These are phyloP conservation scores for Tychaedon coryphoeus DNA, from an alignment of 2,113 vertebrate species.

Conservation along the genomic window DNA sequence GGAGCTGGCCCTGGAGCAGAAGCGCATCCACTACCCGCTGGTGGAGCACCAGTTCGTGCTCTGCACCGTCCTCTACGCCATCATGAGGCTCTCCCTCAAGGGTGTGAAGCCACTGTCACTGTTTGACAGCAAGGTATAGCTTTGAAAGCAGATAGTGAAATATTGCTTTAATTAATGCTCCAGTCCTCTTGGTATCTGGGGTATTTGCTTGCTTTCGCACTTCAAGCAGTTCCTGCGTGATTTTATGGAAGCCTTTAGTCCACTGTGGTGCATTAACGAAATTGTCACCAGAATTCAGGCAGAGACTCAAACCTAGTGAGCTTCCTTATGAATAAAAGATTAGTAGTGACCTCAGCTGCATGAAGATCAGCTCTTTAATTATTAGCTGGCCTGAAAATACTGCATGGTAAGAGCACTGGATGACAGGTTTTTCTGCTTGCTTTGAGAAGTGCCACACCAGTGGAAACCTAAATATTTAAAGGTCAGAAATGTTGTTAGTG, in stretches of 20 bases:
- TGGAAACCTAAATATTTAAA: neutral
- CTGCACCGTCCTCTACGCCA: constrained; percentile 79
- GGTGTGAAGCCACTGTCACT: constrained; percentile 86
- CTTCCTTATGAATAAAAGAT: neutral
- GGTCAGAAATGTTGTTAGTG: neutral
- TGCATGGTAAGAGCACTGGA: neutral
- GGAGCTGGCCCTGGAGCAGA: constrained; percentile 92
- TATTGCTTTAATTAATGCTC: neutral
- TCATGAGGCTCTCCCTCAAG: constrained; percentile 86
- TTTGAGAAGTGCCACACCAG: neutral
- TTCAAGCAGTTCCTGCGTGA: fast-evolving
- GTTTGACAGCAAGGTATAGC: constrained; percentile 91
- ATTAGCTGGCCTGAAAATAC: neutral
- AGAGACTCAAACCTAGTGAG: neutral
- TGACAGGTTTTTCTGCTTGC: neutral
- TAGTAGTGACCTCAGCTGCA: neutral
- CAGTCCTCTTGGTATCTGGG: neutral
- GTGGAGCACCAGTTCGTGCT: constrained; percentile 92
- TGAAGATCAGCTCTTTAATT: neutral
- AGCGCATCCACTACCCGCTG: constrained; percentile 88
- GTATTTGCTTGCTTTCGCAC: neutral
- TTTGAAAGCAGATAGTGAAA: neutral
- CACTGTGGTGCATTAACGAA: neutral
- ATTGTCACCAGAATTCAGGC: neutral
- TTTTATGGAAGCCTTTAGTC: neutral